Evolutionary conservation across 2,113 vertebrate genomes (phyloP).

Genomic region (Pipra filicauda): DNA sequence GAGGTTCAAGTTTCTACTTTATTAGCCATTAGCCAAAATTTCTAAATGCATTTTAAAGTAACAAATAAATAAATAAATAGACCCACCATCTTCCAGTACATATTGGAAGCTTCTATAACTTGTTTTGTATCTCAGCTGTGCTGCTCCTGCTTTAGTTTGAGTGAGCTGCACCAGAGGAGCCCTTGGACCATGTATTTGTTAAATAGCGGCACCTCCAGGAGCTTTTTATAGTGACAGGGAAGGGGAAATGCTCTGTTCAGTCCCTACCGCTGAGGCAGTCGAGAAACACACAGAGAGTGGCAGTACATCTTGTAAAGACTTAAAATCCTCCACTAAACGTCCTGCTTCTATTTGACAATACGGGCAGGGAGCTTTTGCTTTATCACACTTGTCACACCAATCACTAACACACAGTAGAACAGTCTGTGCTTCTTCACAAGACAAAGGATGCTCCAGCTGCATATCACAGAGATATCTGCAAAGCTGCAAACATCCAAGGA

Average conservation of each 20-base stretch:
- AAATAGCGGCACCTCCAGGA: constrained; percentile 57
- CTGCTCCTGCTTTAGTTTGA: not conserved
- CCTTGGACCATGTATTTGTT: not conserved
- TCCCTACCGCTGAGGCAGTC: not conserved
- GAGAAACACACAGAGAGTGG: not conserved
- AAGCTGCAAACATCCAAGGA: not conserved
- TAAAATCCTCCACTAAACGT: not conserved
- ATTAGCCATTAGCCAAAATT: not conserved
- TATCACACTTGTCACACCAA: not conserved
- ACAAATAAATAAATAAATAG: too few relatives aligned
- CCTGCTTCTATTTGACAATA: not conserved
- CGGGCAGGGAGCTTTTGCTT: not conserved
- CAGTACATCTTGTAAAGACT: not conserved
- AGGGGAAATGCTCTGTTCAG: not conserved
- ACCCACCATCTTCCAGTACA: not conserved
- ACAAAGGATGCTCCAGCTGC: not conserved
- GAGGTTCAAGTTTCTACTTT: not conserved
- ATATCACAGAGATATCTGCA: not conserved
- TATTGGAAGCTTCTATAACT: not conserved
- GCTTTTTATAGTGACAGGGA: not conserved
- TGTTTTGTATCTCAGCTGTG: not conserved
- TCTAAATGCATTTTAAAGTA: not conserved
- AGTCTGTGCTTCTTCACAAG: not conserved
- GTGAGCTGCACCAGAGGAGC: not conserved
- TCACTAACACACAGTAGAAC: not conserved